A percentile compares a stretch with the other conserved stretches of the same genome.
These are phyloP conservation scores for Mobula hypostoma DNA, from an alignment of 2,113 vertebrate genomes.

Conservation along the genomic window DNA sequence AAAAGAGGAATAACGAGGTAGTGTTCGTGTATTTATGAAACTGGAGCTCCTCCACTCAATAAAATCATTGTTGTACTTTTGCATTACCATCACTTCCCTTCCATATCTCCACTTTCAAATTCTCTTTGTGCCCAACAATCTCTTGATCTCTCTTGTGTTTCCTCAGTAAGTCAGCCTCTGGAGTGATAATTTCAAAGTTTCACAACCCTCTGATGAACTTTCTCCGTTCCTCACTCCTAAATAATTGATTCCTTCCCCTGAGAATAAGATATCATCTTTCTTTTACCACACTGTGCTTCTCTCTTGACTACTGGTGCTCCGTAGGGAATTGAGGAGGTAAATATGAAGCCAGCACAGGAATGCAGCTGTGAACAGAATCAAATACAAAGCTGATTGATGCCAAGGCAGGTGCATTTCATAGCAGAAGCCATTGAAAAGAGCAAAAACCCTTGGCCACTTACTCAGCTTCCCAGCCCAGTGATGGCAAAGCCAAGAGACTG, in stretches of 20 bases:
- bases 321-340: background rate
- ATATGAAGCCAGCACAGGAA: background rate
- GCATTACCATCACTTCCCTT: background rate
- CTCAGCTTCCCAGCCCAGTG: no score
- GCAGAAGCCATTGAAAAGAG: background rate
- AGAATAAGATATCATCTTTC: no score
- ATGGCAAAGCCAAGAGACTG: no score
- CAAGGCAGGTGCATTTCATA: background rate
- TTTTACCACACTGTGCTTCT: background rate
- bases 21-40: background rate
- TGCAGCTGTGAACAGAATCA: background rate
- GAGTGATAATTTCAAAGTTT: background rate
- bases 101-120: background rate
- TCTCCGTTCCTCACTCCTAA: background rate
- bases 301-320: background rate
- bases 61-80: background rate
- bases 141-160: background rate
- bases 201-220: background rate
- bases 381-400: background rate
- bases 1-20: no score
- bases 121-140: no score
- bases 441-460: background rate
- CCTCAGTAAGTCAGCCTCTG: background rate
- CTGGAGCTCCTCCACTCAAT: background rate
- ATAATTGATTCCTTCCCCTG: background rate